Base-by-base conservation (phyloP, 2,888 invertebrate species). In the Pristionchus exspectatus region DNA sequence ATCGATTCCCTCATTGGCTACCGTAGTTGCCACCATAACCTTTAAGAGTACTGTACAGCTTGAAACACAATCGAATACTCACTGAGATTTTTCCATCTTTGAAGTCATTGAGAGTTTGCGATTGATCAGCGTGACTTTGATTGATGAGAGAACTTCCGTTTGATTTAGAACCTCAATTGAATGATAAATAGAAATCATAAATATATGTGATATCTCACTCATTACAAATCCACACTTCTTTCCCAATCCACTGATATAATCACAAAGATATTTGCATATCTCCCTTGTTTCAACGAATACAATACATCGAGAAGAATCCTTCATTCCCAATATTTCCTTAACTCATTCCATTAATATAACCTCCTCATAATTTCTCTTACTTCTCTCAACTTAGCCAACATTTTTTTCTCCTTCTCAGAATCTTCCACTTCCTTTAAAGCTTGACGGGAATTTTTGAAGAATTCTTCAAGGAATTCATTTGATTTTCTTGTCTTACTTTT, bases 1-100 rank as follows among this genome's bases (percentile, higher is more conserved):
- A 85, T 94, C 94, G 50, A 94, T 88, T 90, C 94, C 94, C 91
- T 94, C 94, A 38, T 94, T 94, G 16, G 94, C 92, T 30, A 94
- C 94, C 1, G 94, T 94, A 3, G 94, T 94, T 0, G 94, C 93
- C 33, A 94, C 94, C 27, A 94, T 91, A 5, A 92, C 90, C 90
- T 93, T 4, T 4, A 59, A 59, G 56, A 16, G 56, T 56, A 24
- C n/a, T 27, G 16, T 44, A 21, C 30, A 56, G 56, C 9, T 12
- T 30, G 27, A 54, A n/a, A 50, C 4, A 27, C 4, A 27, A n/a
- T n/a, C 10, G 7, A 24, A n/a, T n/a, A 33, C 66, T 87, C 27
- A 87, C 87, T 18, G 38, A 30, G 30, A 69, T 69, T 18, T 2
- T 50, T 44, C 88, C 88, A 30, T 88, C 77, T 77, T n/a, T 88